phyloP scores from a whole-genome alignment of 2,888 invertebrate genomes.

The Rhagonycha fulva region DNA sequence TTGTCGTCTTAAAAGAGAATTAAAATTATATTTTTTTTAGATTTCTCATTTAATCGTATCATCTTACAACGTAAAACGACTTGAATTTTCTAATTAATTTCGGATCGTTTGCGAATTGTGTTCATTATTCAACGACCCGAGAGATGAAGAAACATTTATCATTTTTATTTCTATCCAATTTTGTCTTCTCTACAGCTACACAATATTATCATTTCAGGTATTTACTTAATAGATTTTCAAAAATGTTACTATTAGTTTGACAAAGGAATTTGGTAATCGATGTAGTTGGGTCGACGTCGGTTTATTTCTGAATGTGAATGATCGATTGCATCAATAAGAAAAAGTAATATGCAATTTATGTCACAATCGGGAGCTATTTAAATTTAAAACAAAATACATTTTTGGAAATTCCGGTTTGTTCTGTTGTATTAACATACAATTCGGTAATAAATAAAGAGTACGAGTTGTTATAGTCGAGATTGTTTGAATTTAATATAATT shows the following conservation, averaged over 20 bases:
- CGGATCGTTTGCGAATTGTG: neutral
- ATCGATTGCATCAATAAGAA: slow-evolving; percentile 22
- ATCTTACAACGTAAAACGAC: neutral
- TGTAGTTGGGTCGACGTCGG: neutral
- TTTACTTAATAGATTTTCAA: neutral
- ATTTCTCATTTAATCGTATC: neutral
- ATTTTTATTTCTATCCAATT: slow-evolving; percentile 24
- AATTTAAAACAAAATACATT: slow-evolving; percentile 9
- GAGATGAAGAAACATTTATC: slow-evolving; percentile 25
- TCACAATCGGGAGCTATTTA: neutral
- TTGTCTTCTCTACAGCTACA: neutral
- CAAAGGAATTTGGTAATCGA: neutral
- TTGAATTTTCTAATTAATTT: neutral
- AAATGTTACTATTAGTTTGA: neutral
- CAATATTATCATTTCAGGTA: slow-evolving; percentile 14
- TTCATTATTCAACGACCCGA: slow-evolving; percentile 3
- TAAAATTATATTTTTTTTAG: slow-evolving; percentile 1
- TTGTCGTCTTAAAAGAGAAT: neutral
- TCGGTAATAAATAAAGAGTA: slow-evolving; percentile 3
- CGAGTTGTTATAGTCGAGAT: neutral
- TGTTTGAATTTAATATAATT: neutral
- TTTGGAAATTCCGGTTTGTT: slow-evolving; percentile 15
- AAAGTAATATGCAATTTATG: slow-evolving; percentile 27
- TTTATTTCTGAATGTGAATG: slow-evolving; percentile 14
- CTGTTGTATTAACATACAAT: slow-evolving; percentile 17